phyloP scores from a whole-genome alignment of 2,113 vertebrate genomes.

The Platichthys stellatus region DNA sequence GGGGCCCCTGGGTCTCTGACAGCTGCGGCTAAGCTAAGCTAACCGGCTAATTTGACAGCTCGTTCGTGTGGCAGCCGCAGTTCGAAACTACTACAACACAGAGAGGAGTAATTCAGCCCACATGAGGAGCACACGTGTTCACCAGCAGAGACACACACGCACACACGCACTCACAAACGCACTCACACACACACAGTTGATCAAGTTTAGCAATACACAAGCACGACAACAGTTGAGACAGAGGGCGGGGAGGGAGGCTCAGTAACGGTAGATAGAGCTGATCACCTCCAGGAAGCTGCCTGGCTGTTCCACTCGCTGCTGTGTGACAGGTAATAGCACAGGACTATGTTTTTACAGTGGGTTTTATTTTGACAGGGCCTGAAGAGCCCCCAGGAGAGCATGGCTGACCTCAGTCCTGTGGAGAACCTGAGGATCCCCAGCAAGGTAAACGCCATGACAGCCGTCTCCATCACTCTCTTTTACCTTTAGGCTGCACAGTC shows the following conservation, averaged over 20 bases:
- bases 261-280: conserved; percentile 26
- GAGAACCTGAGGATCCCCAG: conserved; percentile 92
- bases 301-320: conserved; percentile 33
- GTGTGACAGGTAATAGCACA: neutral
- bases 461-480: neutral
- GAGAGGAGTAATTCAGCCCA: neutral
- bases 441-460: conserved; percentile 84
- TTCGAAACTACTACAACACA: neutral
- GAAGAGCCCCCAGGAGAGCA: conserved; percentile 94
- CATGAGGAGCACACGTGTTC: neutral
- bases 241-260: conserved; percentile 56
- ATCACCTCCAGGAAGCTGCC: conserved; percentile 23
- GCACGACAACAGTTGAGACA: conserved; percentile 15
- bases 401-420: conserved; percentile 93
- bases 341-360: neutral
- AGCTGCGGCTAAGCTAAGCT: conserved; percentile 46
- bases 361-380: conserved; percentile 82
- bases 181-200: too few species aligned
- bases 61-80: neutral
- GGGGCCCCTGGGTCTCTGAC: conserved; percentile 1
- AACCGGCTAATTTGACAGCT: conserved; percentile 71
- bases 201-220: neutral
- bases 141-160: neutral
- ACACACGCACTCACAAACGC: too few species aligned
- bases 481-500: neutral